Base-by-base conservation (phyloP, 37 sponge, comb jelly and placozoan genomes). In the Spongia lamella region DNA sequence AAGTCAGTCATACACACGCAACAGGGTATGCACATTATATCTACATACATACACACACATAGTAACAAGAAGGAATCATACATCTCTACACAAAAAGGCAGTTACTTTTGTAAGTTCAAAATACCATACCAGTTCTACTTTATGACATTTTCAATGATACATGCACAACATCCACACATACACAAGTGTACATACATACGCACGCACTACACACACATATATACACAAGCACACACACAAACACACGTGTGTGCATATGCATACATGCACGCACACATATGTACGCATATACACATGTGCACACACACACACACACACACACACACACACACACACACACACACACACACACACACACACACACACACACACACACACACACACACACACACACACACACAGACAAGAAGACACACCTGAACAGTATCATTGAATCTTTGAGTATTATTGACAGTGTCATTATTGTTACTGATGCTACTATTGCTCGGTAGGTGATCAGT, bases 31-130 rank as follows among this genome's bases (percentile, higher is more conserved):
- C 25, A 1, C 25, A 25, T 3, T 56, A 5, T 1, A 60, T 14
- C 27, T 60, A 35, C 65, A 64, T 9, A 43, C 47, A 43, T 9
- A 43, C 47, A 43, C 47, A 43, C 47, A 43, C 47, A 43, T 9
- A 43, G 7, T 78, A 78, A 56, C 53, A 76, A 38, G 1, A 38
- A n/a, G 47, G 4, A 55, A 69, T 19, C 78, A 79, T n/a, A n/a
- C n/a, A n/a, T n/a, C n/a, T n/a, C n/a, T n/a, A 7, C 26, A 7
- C 26, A 2, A 27, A 27, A 27, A 27, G 22, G 58, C 26, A 27
- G 22, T 24, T 56, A 27, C 26, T 24, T 56, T 24, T 56, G 58
- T 56, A 2, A 32, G 14, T 13, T 32, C 22, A 6, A 5, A 9
- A 56, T 56, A 9, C 26, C 26, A 9, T 27, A 7, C 26, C 26